Evolutionary conservation across 2,797 vertebrate genomes (phyloP).

Genomic region (Rhinophrynus dorsalis): DNA sequence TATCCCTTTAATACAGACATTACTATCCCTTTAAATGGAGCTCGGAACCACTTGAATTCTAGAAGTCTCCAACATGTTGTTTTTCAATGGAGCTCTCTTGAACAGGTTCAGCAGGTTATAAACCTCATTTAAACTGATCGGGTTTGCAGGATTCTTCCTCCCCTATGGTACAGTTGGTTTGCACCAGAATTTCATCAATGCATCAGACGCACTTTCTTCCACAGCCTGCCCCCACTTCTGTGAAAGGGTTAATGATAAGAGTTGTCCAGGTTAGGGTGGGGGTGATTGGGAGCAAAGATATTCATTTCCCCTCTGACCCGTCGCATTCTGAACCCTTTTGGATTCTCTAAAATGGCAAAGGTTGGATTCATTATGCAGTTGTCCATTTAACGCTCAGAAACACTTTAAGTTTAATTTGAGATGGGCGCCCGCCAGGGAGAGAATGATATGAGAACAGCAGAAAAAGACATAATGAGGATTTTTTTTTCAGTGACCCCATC

Average conservation of each 20-base stretch:
- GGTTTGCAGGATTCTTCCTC: too few species aligned
- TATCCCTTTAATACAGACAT: too few species aligned
- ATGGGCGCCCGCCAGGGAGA: neutral
- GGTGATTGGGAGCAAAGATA: neutral
- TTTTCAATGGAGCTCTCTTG: too few species aligned
- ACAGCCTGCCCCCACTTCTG: neutral
- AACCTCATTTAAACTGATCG: too few species aligned
- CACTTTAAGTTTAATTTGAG: constrained; percentile 16
- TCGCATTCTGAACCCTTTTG: neutral
- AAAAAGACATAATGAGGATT: constrained; percentile 23
- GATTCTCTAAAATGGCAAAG: neutral
- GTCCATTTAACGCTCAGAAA: constrained; percentile 17
- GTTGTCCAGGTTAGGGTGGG: neutral
- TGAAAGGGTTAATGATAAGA: constrained; percentile 12
- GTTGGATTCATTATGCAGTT: constrained; percentile 19
- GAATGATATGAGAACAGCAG: constrained; percentile 6
- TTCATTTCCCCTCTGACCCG: constrained; percentile 11
- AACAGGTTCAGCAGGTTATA: too few species aligned
- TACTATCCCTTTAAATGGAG: too few species aligned
- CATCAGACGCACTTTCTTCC: too few species aligned
- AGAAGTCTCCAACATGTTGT: too few species aligned
- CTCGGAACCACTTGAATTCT: too few species aligned
- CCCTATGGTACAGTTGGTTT: too few species aligned
- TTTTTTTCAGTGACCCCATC: constrained; percentile 8
- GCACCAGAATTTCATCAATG: too few species aligned